Evolutionary conservation across 2,888 invertebrate genomes (phyloP).

Genomic region (Octonoba sinensis): DNA sequence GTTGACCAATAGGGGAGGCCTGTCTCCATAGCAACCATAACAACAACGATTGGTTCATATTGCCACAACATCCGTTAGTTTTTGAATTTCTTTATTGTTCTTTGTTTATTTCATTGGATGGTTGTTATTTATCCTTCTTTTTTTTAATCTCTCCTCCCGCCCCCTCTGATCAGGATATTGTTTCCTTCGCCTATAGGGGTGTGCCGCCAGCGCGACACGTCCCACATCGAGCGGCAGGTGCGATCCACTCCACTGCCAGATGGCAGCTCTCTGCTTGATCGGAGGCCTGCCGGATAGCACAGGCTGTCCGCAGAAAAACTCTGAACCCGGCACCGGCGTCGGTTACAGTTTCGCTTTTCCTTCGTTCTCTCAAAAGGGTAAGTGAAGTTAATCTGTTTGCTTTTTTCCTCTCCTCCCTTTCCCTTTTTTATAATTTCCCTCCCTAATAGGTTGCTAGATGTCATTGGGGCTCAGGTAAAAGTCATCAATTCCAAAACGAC

Average conservation of each 20-base stretch:
- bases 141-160: slow-evolving; percentile 18
- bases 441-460: too few relatives aligned
- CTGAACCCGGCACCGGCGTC: slow-evolving; percentile 32
- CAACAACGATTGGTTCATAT: slow-evolving; percentile 51
- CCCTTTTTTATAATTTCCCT: not conserved
- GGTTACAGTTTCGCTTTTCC: not conserved
- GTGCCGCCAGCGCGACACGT: slow-evolving; percentile 40
- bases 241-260: slow-evolving; percentile 24
- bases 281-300: slow-evolving; percentile 29
- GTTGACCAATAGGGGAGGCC: slow-evolving; percentile 53
- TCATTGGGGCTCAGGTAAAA: too few relatives aligned
- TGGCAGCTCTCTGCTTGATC: slow-evolving; percentile 29
- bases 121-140: slow-evolving; percentile 57
- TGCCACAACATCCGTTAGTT: slow-evolving; percentile 50
- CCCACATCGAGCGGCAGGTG: slow-evolving; percentile 41
- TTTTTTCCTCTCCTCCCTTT: not conserved
- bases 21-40: slow-evolving; percentile 58
- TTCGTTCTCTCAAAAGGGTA: slow-evolving; percentile 3
- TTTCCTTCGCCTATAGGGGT: slow-evolving; percentile 52
- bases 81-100: slow-evolving; percentile 59
- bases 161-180: slow-evolving; percentile 19
- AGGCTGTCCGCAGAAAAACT: slow-evolving; percentile 25
- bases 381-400: slow-evolving; percentile 23
- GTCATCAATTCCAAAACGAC: too few relatives aligned
- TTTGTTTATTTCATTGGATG: slow-evolving; percentile 53